These are phyloP conservation scores for Lates calcarifer DNA, from an alignment of 2,113 vertebrate species.

Conservation along the genomic window DNA sequence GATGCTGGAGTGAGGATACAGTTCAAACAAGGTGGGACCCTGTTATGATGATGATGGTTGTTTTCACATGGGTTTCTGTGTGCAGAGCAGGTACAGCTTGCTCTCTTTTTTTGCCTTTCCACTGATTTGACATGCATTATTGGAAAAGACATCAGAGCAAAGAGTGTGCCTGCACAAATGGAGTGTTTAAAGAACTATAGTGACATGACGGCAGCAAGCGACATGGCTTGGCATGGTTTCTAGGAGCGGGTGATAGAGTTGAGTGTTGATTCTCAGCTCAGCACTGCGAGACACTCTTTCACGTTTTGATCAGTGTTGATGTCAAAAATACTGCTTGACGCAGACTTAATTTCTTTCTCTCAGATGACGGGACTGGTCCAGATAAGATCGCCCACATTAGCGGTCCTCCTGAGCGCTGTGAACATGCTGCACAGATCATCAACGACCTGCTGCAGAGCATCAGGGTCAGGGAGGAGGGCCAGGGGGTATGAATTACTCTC, in stretches of 20 bases:
- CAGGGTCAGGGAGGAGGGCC: slow-evolving; percentile 77
- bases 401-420: slow-evolving; percentile 90
- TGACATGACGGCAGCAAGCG: too few species aligned
- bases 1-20: slow-evolving; percentile 57
- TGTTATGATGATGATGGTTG: neutral
- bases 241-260: neutral
- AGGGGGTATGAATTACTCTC: slow-evolving; percentile 71
- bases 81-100: too few species aligned
- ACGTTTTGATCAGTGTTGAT: neutral
- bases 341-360: neutral
- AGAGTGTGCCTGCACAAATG: too few species aligned
- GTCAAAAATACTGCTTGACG: neutral
- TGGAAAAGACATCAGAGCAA: too few species aligned
- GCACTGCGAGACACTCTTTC: neutral
- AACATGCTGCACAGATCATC: slow-evolving; percentile 90
- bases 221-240: neutral
- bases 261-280: neutral
- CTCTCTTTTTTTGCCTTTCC: too few species aligned
- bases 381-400: slow-evolving; percentile 91
- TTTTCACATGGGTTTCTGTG: too few species aligned
- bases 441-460: slow-evolving; percentile 90
- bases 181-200: too few species aligned
- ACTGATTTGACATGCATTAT: too few species aligned
- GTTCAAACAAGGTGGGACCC: slow-evolving; percentile 49
- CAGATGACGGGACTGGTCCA: slow-evolving; percentile 89